These are phyloP conservation scores for Bradypodion pumilum DNA, from an alignment of 2,797 vertebrate genomes.

Conservation along the genomic window DNA sequence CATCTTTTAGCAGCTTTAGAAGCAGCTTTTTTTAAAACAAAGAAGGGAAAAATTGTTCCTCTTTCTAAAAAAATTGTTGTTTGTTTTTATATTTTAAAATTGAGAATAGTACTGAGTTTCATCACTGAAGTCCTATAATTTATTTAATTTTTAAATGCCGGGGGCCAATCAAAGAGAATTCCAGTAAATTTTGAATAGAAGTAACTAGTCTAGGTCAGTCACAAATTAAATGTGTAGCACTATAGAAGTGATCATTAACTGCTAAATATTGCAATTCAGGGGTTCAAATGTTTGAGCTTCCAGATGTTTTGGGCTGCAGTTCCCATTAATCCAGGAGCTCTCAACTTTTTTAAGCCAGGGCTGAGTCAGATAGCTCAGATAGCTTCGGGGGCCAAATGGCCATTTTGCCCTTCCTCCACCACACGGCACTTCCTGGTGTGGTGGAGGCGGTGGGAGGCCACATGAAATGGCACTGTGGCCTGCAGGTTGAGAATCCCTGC, in stretches of 20 bases:
- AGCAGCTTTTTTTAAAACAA: not conserved
- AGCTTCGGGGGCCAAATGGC: no score
- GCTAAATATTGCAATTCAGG: no score
- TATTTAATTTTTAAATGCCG: conserved; percentile 2
- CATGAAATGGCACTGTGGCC: no score
- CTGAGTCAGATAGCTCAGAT: no score
- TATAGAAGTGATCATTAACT: not conserved
- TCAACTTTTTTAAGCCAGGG: no score
- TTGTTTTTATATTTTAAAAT: conserved; percentile 6
- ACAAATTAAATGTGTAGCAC: not conserved
- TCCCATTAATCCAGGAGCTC: not conserved
- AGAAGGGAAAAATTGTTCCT: not conserved
- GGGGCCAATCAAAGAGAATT: not conserved
- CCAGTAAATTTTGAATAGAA: conserved; percentile 6
- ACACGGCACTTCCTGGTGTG: no score
- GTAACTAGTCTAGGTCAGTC: not conserved
- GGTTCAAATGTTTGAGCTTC: no score
- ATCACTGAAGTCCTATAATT: conserved; percentile 12
- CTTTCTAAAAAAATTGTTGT: not conserved
- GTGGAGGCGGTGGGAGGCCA: no score
- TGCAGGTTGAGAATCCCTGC: no score
- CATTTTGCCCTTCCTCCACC: no score
- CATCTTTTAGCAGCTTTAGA: conserved; percentile 20
- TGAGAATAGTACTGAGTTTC: conserved; percentile 13
- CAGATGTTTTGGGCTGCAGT: no score